Evolutionary conservation across 2,888 invertebrate species (phyloP), one percentile per base, ranked within the genome.

Genomic region (Neria commutata): DNA sequence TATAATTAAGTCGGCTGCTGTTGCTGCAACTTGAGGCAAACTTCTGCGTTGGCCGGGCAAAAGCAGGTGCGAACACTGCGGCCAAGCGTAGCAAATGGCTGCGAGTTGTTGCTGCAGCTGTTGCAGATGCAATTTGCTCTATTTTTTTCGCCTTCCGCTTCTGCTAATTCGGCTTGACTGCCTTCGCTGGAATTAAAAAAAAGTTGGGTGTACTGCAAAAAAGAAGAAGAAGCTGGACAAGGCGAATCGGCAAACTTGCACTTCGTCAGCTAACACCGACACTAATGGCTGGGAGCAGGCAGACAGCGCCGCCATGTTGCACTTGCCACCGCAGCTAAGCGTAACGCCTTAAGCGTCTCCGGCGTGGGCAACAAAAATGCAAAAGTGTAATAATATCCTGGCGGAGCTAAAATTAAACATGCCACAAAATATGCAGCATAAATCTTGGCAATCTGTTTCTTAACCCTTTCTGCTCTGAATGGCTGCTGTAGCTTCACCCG

Each of bases 371-470:
- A 14, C n/a, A 37, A 37, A 37, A 14, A 37, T 14, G 37, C 4
- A 37, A n/a, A 14, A 14, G 4, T 37, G 37, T 6, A 37, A 37
- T 37, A 14, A n/a, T n/a, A n/a, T n/a, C n/a, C n/a, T n/a, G n/a
- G n/a, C n/a, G n/a, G n/a, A n/a, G n/a, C n/a, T 37, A n/a, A 37
- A 37, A 37, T 37, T 37, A 37, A 37, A 37, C 37, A 37, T 37
- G 10, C n/a, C 11, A 37, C 14, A 4, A n/a, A 37, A 14, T n/a
- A 8, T 14, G 4, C 6, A 14, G n/a, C 37, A 37, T 37, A 37
- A 37, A 37, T 37, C 37, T 37, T 37, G 37, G 10, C 6, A 37
- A n/a, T 37, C 37, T 37, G 37, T n/a, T 37, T 8, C 14, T n/a
- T n/a, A 37, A 37, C 37, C 37, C 37, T n/a, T 37, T 37, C n/a